Conservation (phyloP, 2,888 invertebrate genomes). For the Ametastegia equiseti region DNA sequence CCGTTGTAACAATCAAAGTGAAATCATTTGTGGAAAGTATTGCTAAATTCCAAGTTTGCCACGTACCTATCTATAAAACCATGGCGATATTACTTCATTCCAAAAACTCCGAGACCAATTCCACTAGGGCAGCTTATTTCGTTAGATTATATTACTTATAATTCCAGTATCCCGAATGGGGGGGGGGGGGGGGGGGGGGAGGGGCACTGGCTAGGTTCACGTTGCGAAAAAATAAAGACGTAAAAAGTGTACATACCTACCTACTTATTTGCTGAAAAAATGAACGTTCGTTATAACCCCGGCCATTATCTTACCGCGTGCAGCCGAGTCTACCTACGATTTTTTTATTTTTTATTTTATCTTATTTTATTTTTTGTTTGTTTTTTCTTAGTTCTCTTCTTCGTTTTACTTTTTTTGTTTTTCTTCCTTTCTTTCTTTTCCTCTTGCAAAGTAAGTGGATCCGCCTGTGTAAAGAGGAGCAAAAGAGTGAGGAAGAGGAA, state of each 20-base stretch:
- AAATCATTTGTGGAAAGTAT: no score
- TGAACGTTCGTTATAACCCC: neutral
- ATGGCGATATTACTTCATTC: neutral
- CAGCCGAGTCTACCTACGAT: neutral
- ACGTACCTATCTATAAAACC: neutral
- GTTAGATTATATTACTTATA: no score
- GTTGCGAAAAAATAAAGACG: neutral
- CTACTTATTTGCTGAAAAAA: neutral
- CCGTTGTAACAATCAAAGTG: no score
- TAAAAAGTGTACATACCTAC: neutral
- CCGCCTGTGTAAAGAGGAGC: neutral
- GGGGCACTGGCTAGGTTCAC: neutral
- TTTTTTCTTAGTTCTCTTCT: neutral
- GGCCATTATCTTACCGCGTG: neutral
- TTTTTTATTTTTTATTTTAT: neutral
- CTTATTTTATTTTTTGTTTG: neutral
- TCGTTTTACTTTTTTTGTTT: neutral
- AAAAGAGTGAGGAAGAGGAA: neutral
- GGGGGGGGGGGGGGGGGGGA: no score
- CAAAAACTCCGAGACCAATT: neutral
- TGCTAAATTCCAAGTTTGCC: neutral
- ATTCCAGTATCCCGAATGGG: no score
- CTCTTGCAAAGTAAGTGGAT: constrained; percentile 11
- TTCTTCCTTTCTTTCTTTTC: neutral
- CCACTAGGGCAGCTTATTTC: neutral